A percentile compares a stretch with the other conserved stretches of the same genome.
Conservation (phyloP, 2,797 vertebrate species). For the Enteromius unitaeniatus region DNA sequence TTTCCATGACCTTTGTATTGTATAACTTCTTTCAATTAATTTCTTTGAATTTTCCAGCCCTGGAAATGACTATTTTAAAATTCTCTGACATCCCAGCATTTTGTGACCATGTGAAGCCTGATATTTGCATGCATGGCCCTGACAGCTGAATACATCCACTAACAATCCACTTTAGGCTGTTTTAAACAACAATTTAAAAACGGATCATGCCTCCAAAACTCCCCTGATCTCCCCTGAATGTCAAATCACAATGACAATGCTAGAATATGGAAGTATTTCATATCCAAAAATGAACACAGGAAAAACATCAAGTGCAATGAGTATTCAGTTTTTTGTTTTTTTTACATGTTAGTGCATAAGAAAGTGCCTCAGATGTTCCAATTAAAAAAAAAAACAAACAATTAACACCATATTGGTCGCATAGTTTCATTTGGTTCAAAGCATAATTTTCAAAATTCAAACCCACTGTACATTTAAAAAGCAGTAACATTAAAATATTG, state of each 20-base stretch:
- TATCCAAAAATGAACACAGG: neutral
- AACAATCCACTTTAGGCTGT: neutral
- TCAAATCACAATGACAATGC: neutral
- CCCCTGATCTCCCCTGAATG: neutral
- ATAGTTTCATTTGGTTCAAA: neutral
- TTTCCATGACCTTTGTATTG: neutral
- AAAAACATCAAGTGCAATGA: neutral
- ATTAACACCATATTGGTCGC: neutral
- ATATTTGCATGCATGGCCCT: neutral
- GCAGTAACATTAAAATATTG: neutral
- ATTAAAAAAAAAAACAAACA: neutral
- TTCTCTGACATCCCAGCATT: neutral
- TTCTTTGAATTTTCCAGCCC: neutral
- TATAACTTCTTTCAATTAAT: neutral
- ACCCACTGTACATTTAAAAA: neutral
- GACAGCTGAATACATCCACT: neutral
- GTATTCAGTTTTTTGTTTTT: no score
- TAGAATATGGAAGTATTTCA: neutral
- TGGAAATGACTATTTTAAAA: neutral
- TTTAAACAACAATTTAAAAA: conserved; percentile 4
- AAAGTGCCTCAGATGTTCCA: neutral
- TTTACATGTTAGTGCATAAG: neutral
- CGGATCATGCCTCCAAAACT: neutral
- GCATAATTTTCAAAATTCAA: neutral
- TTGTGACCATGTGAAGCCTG: neutral